Evolutionary conservation across 2,888 invertebrate genomes (phyloP), one percentile per base, ranked within the genome.

Genomic region (Ditylenchus weischeri): DNA sequence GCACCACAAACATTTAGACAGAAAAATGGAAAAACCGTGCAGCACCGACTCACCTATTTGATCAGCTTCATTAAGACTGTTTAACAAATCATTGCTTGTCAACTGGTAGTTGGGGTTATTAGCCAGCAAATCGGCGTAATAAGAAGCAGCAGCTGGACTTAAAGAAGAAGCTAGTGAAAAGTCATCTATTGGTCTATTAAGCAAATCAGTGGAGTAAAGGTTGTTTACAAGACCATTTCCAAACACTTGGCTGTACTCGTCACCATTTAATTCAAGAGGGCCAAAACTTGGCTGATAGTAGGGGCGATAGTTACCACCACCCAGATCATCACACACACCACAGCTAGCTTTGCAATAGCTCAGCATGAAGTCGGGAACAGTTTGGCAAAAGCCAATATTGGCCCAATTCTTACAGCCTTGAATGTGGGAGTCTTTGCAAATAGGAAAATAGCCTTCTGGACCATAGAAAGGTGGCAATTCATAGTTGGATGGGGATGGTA

Each of bases 321-420:
- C 62, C 36, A 23, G n/a, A 47, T 19, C 35, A 23, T 59, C 21
- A 23, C 69, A 69, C 23, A 69, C 23, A 21, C 67, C 67, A 38
- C 69, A 69, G 47, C 67, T 68, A 29, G 62, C 66, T 48, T 66
- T 60, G 49, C 69, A 69, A 58, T 69, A 69, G 64, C 60, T 66
- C 38, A 63, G 50, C 69, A 69, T 69, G 48, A 49, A 69, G 18
- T 69, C 67, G 29, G 69, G 69, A 23, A 61, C 47, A 21, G 59
- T 59, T 48, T 69, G 68, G 60, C 69, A 69, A 36, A 62, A 29
- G 51, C 65, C 66, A n/a, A 59, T 38, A 13, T 21, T 47, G 15
- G 66, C 69, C 69, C 69, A 69, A 38, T 69, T 49, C 49, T 43
- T 67, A 21, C 69, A 69, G n/a, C 69, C 69, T 48, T 63, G 62